These are phyloP conservation scores for Hyperopisus bebe DNA, from an alignment of 2,113 vertebrate genomes.

Conservation along the genomic window DNA sequence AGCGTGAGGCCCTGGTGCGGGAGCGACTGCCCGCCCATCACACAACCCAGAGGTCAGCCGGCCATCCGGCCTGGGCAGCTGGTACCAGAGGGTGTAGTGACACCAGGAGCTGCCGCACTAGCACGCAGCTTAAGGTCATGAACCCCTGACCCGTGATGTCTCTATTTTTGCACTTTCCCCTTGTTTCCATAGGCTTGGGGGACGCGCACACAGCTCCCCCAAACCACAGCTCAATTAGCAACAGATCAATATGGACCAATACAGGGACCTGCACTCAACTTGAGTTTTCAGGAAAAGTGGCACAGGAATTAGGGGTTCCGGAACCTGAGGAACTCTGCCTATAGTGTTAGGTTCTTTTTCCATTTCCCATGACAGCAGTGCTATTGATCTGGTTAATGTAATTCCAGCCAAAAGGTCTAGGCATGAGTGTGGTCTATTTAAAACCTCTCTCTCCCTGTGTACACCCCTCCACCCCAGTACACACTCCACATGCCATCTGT, in stretches of 20 bases:
- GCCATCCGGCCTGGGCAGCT: conserved; percentile 31
- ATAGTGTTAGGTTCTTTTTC: not conserved
- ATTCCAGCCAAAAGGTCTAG: conserved; percentile 32
- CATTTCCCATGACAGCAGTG: conserved; percentile 27
- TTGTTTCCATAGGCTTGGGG: not conserved
- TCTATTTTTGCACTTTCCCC: conserved; percentile 8
- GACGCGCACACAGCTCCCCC: not conserved
- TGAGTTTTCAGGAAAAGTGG: conserved; percentile 11
- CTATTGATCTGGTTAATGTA: conserved; percentile 46
- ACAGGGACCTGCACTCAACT: not conserved
- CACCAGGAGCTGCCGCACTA: conserved; percentile 33
- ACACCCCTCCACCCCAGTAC: conserved; percentile 23
- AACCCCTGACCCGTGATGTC: conserved; percentile 38
- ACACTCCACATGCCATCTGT: conserved; percentile 47
- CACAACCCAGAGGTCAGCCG: conserved; percentile 28
- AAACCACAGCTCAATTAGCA: not conserved
- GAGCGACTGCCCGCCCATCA: not conserved
- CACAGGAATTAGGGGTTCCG: conserved; percentile 9
- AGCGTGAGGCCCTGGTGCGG: not conserved
- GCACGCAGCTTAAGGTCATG: conserved; percentile 38
- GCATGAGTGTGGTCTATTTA: conserved; percentile 34
- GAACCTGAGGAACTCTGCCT: conserved; percentile 17
- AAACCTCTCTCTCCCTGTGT: conserved; percentile 31
- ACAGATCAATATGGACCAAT: not conserved
- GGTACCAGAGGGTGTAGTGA: conserved; percentile 37